Base-by-base conservation (phyloP, 2,888 invertebrate species). In the Timema cristinae region DNA sequence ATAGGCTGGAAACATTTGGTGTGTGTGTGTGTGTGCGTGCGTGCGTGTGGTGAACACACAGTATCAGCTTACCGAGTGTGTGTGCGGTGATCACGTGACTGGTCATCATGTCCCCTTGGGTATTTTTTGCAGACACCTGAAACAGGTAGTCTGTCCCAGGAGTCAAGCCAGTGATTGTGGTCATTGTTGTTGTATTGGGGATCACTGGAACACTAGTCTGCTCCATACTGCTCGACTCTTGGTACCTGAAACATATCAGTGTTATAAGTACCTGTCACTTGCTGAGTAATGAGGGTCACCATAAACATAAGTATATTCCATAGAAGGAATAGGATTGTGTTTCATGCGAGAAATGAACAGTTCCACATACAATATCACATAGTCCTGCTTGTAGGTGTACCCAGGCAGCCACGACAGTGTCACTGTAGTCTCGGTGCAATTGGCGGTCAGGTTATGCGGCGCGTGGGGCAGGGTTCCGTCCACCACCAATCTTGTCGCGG, bases 381-480 rank as follows among this genome's bases (percentile, higher is more conserved):
- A 97, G 83, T 94, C 93, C 82, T 97, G 97, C 81, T 94, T 93
- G 84, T 94, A 95, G 84, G 95, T 95, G 83, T 97, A 94, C 5
- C 96, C 97, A 11, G 98, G 97, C 82, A 95, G 86, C 97, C 98
- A 98, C 75, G 90, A 89, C 72, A 98, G 85, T 70, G 93, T 93
- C 73, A 97, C 96, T 74, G 94, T 90, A 82, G 95, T 96, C 84
- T 95, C 93, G 0, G 92, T 93, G 63, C 95, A 92, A 67, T 91
- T 90, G 56, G 94, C 96, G 49, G 94, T 92, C 73, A 98, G 89
- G 84, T 98, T 98, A 86, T 95, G 95, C 0, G 98, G 98, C 63
- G 98, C 97, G 84, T 98, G 97, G 15, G 97, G 97, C 80, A 97
- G 95, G n/a, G 97, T 97, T 75, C 96, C 96, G 84, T 95, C 94